These are phyloP conservation scores for Mythimna ferrago DNA, from an alignment of 2,888 invertebrate species.

Conservation along the genomic window DNA sequence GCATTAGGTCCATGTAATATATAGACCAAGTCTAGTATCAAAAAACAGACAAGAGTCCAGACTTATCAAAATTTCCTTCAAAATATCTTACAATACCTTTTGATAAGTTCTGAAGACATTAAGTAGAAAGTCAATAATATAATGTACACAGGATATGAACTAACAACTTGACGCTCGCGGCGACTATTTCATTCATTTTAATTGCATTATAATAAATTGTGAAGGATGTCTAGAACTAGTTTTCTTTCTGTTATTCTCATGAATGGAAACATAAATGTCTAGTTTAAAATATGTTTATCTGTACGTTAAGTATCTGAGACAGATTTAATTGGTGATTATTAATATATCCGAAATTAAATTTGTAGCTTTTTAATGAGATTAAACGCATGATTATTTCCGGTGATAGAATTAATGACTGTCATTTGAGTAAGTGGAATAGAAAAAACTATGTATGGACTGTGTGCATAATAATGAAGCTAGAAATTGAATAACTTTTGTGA, in stretches of 20 bases:
- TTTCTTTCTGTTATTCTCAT: constrained; percentile 17
- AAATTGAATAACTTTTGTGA: neutral
- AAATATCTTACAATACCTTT: neutral
- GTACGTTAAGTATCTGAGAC: constrained; percentile 4
- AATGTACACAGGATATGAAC: constrained; percentile 22
- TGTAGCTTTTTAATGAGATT: constrained; percentile 5
- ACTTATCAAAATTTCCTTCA: neutral
- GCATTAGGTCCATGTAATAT: neutral
- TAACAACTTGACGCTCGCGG: constrained; percentile 10
- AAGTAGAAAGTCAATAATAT: neutral
- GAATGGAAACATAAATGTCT: constrained; percentile 20
- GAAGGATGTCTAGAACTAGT: constrained; percentile 18
- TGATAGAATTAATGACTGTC: neutral
- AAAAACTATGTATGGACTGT: neutral
- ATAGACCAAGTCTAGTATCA: neutral
- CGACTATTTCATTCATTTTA: constrained; percentile 27
- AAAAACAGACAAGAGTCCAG: no score
- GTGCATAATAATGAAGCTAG: neutral
- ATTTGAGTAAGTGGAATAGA: neutral
- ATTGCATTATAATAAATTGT: constrained; percentile 34
- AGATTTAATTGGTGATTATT: constrained; percentile 29
- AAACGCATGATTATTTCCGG: neutral
- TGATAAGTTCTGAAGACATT: no score
- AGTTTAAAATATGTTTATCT: constrained; percentile 5
- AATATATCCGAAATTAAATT: constrained; percentile 3